phyloP scores from a whole-genome alignment of 2,113 vertebrate genomes.

The Damaliscus lunatus region DNA sequence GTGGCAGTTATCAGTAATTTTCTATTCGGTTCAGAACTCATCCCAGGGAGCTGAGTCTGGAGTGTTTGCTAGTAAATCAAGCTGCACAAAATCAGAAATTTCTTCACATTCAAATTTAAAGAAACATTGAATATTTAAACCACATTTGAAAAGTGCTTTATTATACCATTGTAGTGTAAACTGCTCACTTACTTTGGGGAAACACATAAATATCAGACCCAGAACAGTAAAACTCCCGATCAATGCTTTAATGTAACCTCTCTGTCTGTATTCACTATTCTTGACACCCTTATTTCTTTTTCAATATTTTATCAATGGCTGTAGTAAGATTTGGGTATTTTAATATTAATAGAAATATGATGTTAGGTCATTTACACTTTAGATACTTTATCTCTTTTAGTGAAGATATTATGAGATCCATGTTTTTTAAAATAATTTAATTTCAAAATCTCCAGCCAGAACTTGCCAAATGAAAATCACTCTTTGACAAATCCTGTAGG shows the following conservation, averaged over 20 bases:
- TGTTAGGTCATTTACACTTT: background rate
- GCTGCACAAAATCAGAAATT: background rate
- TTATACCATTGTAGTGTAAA: background rate
- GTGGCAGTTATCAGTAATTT: background rate
- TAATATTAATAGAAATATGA: slow-evolving; percentile 32
- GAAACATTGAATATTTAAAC: background rate
- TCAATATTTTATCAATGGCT: background rate
- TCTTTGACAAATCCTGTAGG: background rate
- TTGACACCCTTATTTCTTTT: background rate
- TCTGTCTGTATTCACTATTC: background rate
- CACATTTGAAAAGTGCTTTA: background rate
- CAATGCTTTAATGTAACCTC: accelerated
- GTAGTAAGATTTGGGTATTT: background rate
- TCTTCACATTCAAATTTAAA: background rate
- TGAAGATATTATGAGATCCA: background rate
- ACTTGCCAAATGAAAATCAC: background rate
- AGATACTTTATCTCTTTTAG: background rate
- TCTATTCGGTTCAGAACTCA: background rate
- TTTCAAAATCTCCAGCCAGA: background rate
- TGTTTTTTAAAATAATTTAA: background rate
- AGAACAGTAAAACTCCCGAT: no score
- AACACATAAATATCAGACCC: background rate
- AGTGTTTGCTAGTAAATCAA: background rate
- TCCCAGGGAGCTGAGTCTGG: background rate
- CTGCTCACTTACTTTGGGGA: background rate